A percentile compares a stretch with the other conserved stretches of the same genome.
These are phyloP conservation scores for Columba livia DNA, from an alignment of 2,113 vertebrate genomes.

Conservation along the genomic window DNA sequence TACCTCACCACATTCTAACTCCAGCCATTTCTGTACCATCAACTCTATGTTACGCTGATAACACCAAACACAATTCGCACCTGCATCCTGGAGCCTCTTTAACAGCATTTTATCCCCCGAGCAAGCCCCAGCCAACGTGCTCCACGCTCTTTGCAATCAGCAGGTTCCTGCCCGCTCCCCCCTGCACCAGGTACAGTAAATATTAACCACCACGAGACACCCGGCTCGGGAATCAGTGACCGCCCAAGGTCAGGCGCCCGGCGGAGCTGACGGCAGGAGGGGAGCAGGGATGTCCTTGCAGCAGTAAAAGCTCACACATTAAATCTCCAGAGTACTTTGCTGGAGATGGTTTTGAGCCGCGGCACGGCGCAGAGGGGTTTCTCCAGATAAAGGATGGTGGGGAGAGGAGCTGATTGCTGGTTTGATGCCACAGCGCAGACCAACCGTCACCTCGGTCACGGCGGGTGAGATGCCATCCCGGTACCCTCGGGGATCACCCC, in stretches of 20 bases:
- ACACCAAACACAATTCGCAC: fast-evolving
- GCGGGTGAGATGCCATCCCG: fast-evolving
- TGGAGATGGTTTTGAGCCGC: fast-evolving
- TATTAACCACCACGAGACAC: conserved; percentile 15
- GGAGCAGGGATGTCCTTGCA: conserved; percentile 1
- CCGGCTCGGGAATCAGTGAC: not conserved
- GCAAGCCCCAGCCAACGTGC: not conserved
- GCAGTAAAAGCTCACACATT: not conserved
- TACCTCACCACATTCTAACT: not conserved
- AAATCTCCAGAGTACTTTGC: not conserved
- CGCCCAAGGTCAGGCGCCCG: not conserved
- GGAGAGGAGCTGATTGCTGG: not conserved
- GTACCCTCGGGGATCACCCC: not conserved
- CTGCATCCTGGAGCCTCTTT: not conserved
- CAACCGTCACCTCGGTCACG: fast-evolving
- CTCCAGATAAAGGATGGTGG: fast-evolving
- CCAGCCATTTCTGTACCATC: not conserved
- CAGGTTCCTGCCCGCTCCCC: not conserved
- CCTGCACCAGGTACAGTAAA: conserved; percentile 24
- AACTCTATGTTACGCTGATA: fast-evolving
- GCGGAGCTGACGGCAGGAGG: not conserved
- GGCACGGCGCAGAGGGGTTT: fast-evolving
- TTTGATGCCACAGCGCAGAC: not conserved
- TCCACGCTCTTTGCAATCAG: not conserved
- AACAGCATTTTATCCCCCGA: not conserved